Evolutionary conservation across 2,888 invertebrate genomes (phyloP), one percentile per base, ranked within the genome.

Genomic region (Ferdinandea cuprea): DNA sequence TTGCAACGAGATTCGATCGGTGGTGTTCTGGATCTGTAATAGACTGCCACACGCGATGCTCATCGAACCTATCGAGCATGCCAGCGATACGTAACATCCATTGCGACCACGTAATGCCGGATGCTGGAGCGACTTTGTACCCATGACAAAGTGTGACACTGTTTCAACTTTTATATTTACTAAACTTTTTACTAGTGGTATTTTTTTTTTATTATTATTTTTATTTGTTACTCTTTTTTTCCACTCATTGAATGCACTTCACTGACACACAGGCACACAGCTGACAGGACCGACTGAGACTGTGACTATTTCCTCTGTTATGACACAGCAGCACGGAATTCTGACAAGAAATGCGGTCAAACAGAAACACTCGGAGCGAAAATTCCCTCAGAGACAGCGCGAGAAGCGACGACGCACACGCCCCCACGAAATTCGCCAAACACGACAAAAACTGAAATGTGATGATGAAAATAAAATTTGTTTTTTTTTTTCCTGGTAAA

Each of bases 1-100:
- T 68, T 92, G 92, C 58, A 92, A 87, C 6, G 94, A 92, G 72
- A 95, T 93, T 85, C 93, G 93, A 89, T 92, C 92, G 65, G 89
- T 90, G 69, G 88, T 88, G 52, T 90, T 90, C 21, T 89, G 89
- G 66, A 91, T 88, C 80, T 91, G 89, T 80, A 90, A 85, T 28
- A 91, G 85, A 77, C 90, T 91, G 73, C 91, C 90, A 73, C 90
- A 90, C 37, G 91, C 91, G 85, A 91, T 85, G 32, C 90, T 87
- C 52, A 91, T 88, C 19, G 91, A 91, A 1, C 91, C 91, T 86
- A 91, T 90, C 46, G 91, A 91, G 73, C 89, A 91, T 71, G 91
- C 91, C 69, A 91, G 77, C 30, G 91, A 90, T 42, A 91, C 87
- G 79, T 90, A 91, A 77, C 91, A 91, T 15, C 86, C 85, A 37